Conservation (phyloP, 1,140 invertebrate species). For the Drosophila ercepeae region DNA sequence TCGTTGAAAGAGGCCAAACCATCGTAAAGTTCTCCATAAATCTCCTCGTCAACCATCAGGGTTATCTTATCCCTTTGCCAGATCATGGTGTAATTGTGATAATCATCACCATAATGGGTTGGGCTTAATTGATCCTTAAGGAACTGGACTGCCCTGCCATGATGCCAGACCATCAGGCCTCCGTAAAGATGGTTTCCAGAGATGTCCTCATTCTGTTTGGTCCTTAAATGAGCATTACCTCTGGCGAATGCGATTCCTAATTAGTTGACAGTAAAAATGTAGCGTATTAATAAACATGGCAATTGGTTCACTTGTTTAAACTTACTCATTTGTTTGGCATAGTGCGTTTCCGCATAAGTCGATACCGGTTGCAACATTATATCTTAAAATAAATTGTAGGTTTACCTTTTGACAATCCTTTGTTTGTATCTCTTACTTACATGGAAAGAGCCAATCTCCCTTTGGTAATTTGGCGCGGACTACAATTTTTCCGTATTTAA, state of each 20-base stretch:
- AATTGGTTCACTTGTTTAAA: too few relatives aligned
- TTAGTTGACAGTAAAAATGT: constrained; percentile 1
- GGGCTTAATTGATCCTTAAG: constrained; percentile 37
- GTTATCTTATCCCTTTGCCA: constrained; percentile 86
- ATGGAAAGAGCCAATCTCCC: constrained; percentile 71
- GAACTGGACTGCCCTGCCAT: constrained; percentile 27
- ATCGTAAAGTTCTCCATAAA: constrained; percentile 66
- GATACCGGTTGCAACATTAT: constrained; percentile 68
- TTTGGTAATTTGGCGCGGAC: constrained; percentile 65
- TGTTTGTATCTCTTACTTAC: constrained; percentile 21
- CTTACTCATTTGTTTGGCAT: constrained; percentile 66
- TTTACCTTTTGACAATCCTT: background rate
- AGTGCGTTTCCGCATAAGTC: constrained; percentile 64
- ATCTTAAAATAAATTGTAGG: constrained; percentile 25
- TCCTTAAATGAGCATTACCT: constrained; percentile 51
- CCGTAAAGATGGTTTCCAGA: constrained; percentile 62
- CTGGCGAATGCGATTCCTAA: constrained; percentile 64
- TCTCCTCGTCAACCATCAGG: constrained; percentile 85
- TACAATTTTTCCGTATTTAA: constrained; percentile 66
- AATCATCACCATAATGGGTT: constrained; percentile 85
- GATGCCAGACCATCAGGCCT: constrained; percentile 56
- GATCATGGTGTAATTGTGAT: constrained; percentile 87
- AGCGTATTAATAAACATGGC: too few relatives aligned
- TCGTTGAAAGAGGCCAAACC: constrained; percentile 51
- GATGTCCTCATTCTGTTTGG: constrained; percentile 50